A percentile compares a stretch with the other conserved stretches of the same genome.
These are phyloP conservation scores for Pipistrellus pygmaeus DNA, from an alignment of 2,797 vertebrate species.

Conservation along the genomic window DNA sequence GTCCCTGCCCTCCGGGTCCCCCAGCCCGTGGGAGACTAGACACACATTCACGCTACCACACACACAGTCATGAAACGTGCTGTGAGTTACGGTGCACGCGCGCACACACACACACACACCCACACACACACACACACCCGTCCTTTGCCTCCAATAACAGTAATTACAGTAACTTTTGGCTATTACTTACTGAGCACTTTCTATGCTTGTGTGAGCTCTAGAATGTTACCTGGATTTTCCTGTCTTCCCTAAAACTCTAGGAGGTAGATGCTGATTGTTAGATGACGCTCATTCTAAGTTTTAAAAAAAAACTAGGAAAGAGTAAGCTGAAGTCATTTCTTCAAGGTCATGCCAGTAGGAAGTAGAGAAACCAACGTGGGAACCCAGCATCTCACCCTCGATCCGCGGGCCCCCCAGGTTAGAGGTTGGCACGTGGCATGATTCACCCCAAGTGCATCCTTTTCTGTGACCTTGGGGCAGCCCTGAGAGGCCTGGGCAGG, in stretches of 20 bases:
- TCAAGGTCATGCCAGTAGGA: not conserved
- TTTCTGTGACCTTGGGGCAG: conserved; percentile 35
- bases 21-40: not conserved
- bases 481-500: conserved; percentile 30
- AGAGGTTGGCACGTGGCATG: not conserved
- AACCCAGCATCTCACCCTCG: not conserved
- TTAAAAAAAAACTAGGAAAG: not conserved
- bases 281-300: conserved; percentile 1
- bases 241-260: not conserved
- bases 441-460: not conserved
- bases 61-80: not conserved
- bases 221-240: conserved; percentile 22
- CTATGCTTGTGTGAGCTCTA: not conserved
- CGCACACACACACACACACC: no score
- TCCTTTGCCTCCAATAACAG: not conserved
- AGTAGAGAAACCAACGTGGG: conserved; percentile 9
- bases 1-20: not conserved
- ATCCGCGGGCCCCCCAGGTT: accelerated
- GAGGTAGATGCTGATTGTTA: not conserved
- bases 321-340: not conserved
- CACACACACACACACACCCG: no score
- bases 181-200: not conserved
- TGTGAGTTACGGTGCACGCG: not conserved
- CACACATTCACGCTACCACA: accelerated
- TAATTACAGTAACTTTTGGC: not conserved